Evolutionary conservation across 2,797 vertebrate genomes (phyloP).

Genomic region (Chromis chromis): DNA sequence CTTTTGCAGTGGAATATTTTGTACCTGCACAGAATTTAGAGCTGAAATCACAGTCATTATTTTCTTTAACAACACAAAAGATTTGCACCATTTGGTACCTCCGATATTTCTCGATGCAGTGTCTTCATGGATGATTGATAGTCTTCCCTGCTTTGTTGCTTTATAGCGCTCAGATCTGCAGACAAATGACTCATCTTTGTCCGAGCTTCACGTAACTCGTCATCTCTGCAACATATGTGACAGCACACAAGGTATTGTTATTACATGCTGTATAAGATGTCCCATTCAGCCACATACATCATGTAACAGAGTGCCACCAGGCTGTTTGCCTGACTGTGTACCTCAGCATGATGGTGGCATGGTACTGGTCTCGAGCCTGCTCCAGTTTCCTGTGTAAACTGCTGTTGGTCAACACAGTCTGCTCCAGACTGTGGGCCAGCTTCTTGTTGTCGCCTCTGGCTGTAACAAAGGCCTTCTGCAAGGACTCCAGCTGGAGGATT

Average conservation of each 20-base stretch:
- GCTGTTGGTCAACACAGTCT: conserved; percentile 72
- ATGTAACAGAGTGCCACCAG: neutral
- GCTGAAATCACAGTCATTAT: conserved; percentile 2
- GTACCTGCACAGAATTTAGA: neutral
- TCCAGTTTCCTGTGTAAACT: conserved; percentile 71
- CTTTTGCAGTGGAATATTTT: neutral
- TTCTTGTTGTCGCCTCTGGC: conserved; percentile 78
- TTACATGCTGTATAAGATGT: neutral
- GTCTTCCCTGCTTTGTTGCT: conserved; percentile 1
- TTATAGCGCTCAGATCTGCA: neutral
- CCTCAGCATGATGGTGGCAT: conserved; percentile 71
- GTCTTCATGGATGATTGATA: conserved; percentile 17
- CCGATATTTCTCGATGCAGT: conserved; percentile 22
- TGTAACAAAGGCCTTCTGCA: conserved; percentile 73
- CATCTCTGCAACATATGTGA: conserved; percentile 7
- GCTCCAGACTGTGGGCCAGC: conserved; percentile 74
- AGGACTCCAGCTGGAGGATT: conserved; percentile 69
- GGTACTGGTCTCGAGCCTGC: conserved; percentile 64
- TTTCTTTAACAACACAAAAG: conserved; percentile 1
- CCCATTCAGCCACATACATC: conserved; percentile 2
- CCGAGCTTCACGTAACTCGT: conserved; percentile 26
- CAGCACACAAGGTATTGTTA: neutral
- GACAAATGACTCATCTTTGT: neutral
- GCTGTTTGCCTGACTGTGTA: conserved; percentile 28
- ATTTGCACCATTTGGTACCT: conserved; percentile 20